Percentiles rank a stretch among this genome's conserved stretches.
Evolutionary conservation across 2,888 invertebrate genomes (phyloP).

Genomic region (Xylota sylvarum): DNA sequence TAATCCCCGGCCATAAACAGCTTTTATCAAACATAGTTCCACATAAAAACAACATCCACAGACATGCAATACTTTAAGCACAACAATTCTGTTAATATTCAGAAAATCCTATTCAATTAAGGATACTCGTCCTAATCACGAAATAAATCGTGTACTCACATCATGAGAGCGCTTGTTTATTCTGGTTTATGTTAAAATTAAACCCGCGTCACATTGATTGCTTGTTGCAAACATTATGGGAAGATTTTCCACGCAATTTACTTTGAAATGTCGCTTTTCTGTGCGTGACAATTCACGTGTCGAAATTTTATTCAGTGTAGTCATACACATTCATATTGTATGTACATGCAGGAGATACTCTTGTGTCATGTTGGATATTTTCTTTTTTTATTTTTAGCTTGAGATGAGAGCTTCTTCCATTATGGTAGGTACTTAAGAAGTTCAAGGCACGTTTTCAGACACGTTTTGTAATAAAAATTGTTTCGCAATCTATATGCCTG

Average conservation of each 20-base stretch:
- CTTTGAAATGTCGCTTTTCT: slow-evolving; percentile 27
- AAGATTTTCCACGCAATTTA: slow-evolving; percentile 61
- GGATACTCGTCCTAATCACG: slow-evolving; percentile 25
- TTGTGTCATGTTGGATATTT: slow-evolving; percentile 21
- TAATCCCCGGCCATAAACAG: neutral
- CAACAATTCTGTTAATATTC: slow-evolving; percentile 12
- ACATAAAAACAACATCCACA: neutral
- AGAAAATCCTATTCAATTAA: slow-evolving; percentile 51
- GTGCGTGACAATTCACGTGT: slow-evolving; percentile 57
- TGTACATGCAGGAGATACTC: slow-evolving; percentile 12
- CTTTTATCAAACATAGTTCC: slow-evolving; percentile 1
- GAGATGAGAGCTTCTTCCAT: slow-evolving; percentile 17
- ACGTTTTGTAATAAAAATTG: slow-evolving; percentile 43
- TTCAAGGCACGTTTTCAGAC: slow-evolving; percentile 45
- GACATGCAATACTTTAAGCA: slow-evolving; percentile 1
- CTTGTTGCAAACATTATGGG: slow-evolving; percentile 50
- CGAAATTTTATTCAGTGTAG: slow-evolving; percentile 24
- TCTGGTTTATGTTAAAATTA: slow-evolving; percentile 44
- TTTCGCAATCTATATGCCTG: neutral
- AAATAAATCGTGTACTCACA: slow-evolving; percentile 41
- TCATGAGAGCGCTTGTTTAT: slow-evolving; percentile 31
- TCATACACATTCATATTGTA: neutral
- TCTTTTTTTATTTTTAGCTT: neutral
- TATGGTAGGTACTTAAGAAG: slow-evolving; percentile 43
- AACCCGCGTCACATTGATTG: slow-evolving; percentile 51